These are phyloP conservation scores for Microctonus brassicae DNA, from an alignment of 2,888 invertebrate genomes.

Conservation along the genomic window DNA sequence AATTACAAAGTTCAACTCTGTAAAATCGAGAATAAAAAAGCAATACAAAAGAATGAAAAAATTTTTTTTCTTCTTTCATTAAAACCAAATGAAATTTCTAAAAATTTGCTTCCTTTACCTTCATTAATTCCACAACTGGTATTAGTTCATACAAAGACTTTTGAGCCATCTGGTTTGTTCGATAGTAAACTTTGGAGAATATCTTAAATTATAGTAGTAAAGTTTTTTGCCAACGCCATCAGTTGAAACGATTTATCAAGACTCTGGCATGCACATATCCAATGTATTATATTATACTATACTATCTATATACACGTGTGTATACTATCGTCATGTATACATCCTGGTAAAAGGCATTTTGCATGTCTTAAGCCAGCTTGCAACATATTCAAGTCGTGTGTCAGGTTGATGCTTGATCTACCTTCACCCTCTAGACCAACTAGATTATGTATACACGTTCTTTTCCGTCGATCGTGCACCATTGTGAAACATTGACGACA, in stretches of 20 bases:
- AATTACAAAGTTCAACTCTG: too few species aligned
- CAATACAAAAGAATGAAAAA: too few species aligned
- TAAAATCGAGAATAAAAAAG: too few species aligned
- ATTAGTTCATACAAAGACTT: too few species aligned
- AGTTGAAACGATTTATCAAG: conserved; percentile 18
- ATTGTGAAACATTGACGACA: background rate
- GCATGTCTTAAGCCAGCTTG: conserved; percentile 9
- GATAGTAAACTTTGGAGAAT: background rate
- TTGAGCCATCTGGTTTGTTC: background rate
- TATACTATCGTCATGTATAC: too few species aligned
- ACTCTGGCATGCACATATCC: conserved; percentile 19
- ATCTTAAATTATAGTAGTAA: background rate
- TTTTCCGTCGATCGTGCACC: conserved; percentile 9
- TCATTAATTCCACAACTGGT: too few species aligned
- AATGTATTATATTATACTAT: conserved; percentile 4
- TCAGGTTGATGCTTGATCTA: conserved; percentile 1
- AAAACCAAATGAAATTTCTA: too few species aligned
- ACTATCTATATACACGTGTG: background rate
- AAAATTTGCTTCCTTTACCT: too few species aligned
- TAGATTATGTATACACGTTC: conserved; percentile 7
- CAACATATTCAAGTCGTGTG: conserved; percentile 21
- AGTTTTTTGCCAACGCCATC: background rate
- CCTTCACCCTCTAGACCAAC: background rate
- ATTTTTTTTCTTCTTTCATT: too few species aligned
- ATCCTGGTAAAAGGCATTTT: conserved; percentile 6